Conservation (phyloP, 2,113 vertebrate species). For the Hypomesus transpacificus region DNA sequence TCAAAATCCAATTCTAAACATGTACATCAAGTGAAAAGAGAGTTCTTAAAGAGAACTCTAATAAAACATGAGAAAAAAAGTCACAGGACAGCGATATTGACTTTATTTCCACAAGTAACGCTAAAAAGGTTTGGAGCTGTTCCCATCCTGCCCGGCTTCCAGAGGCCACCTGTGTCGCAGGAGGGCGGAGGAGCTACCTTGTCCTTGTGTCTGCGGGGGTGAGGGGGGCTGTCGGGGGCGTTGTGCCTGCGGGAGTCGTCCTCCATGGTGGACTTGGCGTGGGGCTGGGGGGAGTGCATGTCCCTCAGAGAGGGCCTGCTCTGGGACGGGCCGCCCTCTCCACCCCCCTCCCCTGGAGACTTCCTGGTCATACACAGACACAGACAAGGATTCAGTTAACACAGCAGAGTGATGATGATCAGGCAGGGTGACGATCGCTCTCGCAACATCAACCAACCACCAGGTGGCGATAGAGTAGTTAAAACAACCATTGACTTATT, state of each 20-base stretch:
- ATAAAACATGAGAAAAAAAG: too few species aligned
- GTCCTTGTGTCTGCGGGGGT: too few species aligned
- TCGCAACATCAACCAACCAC: neutral
- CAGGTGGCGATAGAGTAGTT: neutral
- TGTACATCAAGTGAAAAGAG: too few species aligned
- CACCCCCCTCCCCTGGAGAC: constrained; percentile 84
- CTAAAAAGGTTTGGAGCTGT: too few species aligned
- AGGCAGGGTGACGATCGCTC: neutral
- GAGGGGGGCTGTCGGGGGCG: constrained; percentile 79
- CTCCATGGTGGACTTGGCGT: constrained; percentile 87
- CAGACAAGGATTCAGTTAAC: neutral
- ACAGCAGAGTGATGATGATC: neutral
- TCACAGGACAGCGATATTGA: too few species aligned
- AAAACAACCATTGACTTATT: neutral
- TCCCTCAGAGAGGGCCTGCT: constrained; percentile 86
- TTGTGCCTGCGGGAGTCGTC: constrained; percentile 91
- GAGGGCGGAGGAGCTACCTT: too few species aligned
- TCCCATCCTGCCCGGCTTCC: too few species aligned
- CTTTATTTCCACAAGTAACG: too few species aligned
- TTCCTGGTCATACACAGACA: constrained; percentile 71
- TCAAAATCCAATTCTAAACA: neutral
- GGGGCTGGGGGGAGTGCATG: constrained; percentile 84
- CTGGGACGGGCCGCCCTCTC: constrained; percentile 76
- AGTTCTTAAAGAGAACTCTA: too few species aligned
- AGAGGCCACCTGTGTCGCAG: too few species aligned